These are phyloP conservation scores for Copidosoma aretas DNA, from an alignment of 2,888 invertebrate genomes.

Conservation along the genomic window DNA sequence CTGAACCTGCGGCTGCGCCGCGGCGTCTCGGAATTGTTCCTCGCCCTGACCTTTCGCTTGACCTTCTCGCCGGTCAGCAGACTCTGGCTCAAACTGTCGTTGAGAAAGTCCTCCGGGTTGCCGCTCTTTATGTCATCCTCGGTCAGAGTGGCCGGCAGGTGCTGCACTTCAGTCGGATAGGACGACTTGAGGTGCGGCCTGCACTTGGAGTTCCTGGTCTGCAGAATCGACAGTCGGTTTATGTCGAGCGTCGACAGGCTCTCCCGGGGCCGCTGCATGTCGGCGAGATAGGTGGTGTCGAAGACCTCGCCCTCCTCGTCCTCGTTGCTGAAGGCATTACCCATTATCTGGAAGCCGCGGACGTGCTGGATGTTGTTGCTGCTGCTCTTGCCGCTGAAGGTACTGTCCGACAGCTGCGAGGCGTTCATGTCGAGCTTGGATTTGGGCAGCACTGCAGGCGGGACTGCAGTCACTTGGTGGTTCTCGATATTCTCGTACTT, in stretches of 20 bases:
- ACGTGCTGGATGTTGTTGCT: conserved; percentile 55
- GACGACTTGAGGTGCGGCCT: conserved; percentile 86
- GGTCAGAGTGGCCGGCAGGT: conserved; percentile 65
- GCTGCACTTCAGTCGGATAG: conserved; percentile 83
- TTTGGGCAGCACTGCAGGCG: not conserved
- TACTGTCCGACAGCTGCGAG: conserved; percentile 4
- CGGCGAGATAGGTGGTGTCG: conserved; percentile 75
- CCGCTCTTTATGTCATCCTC: conserved; percentile 72
- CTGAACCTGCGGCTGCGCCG: conserved; percentile 50
- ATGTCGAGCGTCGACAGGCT: conserved; percentile 45
- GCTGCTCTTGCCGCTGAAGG: conserved; percentile 36
- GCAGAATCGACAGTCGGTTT: conserved; percentile 72
- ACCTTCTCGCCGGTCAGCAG: conserved; percentile 59
- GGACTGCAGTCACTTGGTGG: conserved; percentile 12
- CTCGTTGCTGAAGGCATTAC: conserved; percentile 64
- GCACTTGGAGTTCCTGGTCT: conserved; percentile 80
- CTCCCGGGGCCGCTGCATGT: conserved; percentile 21
- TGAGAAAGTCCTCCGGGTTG: conserved; percentile 54
- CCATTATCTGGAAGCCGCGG: conserved; percentile 57
- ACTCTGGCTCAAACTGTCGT: conserved; percentile 60
- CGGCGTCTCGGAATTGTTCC: conserved; percentile 47
- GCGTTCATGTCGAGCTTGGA: conserved; percentile 29
- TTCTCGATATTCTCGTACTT: conserved; percentile 35
- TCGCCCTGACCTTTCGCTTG: conserved; percentile 56
- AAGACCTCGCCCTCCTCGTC: conserved; percentile 88